Evolutionary conservation across 2,113 vertebrate species (phyloP), one percentile per base, ranked within the genome.

Genomic region (Rattus norvegicus): DNA sequence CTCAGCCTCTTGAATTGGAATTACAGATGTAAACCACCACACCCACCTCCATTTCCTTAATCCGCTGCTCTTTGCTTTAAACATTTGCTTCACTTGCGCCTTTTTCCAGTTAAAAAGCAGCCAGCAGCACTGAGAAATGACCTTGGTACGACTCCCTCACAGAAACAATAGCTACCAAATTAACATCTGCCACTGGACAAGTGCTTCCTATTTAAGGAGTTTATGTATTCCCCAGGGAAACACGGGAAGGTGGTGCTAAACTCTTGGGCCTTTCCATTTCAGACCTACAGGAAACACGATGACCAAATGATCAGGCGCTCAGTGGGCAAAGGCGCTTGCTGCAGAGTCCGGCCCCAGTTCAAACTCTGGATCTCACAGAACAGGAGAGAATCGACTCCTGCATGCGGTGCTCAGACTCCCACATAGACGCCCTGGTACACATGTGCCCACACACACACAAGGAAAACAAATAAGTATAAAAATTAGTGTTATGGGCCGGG

Each of bases 161-260:
- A 19, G 69, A 39, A 56, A 17, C 67, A n/a, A 28, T 43, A 17
- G 67, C 85, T n/a, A 39, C 26, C 6, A 0, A 4, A 36, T 16
- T 11, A n/a, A 33, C 20, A 16, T 4, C 47, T 26, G 7, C 9
- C 30, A 2, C 16, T 7, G 28, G 65, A 22, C 11, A 0, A 22
- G 70, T 26, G 30, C 49, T 59, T 73, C 24, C 52, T 30, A 59
- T 16, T 59, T 88, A 30, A 28, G 52, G 69, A n/a, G 14, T 14
- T 28, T 33, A 8, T 1, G 16, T 28, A 19, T 39, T 14, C 52
- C 52, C 2, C n/a, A 20, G 24, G 16, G 69, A 59, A 39, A 9
- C 24, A 20, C 5, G 56, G 87, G 49, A 26, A 17, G 67, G 36
- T 88, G 4, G 7, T 54, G 30, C 9, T 6, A 30, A 4, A 16